phyloP scores from a whole-genome alignment of 2,113 vertebrate species.

The Pteropus alecto region DNA sequence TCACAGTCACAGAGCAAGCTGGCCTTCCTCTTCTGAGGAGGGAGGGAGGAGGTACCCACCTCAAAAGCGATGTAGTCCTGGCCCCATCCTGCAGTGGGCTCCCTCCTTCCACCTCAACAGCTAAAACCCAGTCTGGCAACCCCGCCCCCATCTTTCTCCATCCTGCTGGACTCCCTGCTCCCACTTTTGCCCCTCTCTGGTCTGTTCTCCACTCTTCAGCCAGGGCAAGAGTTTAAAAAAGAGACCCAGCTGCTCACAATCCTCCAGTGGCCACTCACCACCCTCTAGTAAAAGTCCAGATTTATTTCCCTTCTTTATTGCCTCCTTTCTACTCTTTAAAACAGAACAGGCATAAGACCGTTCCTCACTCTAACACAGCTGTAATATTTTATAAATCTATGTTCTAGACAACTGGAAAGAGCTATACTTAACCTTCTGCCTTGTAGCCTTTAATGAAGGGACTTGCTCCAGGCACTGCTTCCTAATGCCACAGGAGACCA shows the following conservation, averaged over 20 bases:
- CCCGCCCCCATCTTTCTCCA: not conserved
- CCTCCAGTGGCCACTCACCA: not conserved
- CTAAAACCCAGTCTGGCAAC: not conserved
- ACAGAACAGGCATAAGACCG: slow-evolving; percentile 55
- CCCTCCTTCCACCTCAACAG: not conserved
- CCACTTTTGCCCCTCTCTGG: not conserved
- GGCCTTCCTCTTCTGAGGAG: not conserved
- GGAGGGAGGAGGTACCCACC: not conserved
- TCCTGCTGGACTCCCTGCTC: not conserved
- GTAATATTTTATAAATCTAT: slow-evolving; percentile 73
- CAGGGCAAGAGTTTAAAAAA: not conserved
- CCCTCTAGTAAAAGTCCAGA: slow-evolving; percentile 21
- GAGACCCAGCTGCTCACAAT: not conserved
- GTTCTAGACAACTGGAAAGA: slow-evolving; percentile 68
- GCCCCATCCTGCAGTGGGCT: not conserved
- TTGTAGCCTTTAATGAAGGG: slow-evolving; percentile 62
- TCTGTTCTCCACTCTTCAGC: not conserved
- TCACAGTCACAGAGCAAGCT: not conserved
- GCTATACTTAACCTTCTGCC: slow-evolving; percentile 71
- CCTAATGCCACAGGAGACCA: slow-evolving; percentile 50
- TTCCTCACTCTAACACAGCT: slow-evolving; percentile 53
- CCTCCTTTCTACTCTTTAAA: slow-evolving; percentile 60
- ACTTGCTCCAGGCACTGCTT: slow-evolving; percentile 51
- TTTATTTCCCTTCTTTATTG: slow-evolving; percentile 50
- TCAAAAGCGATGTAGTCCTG: not conserved